Base-by-base conservation (phyloP, 2,888 invertebrate genomes). In the Cheilosia urbana region DNA sequence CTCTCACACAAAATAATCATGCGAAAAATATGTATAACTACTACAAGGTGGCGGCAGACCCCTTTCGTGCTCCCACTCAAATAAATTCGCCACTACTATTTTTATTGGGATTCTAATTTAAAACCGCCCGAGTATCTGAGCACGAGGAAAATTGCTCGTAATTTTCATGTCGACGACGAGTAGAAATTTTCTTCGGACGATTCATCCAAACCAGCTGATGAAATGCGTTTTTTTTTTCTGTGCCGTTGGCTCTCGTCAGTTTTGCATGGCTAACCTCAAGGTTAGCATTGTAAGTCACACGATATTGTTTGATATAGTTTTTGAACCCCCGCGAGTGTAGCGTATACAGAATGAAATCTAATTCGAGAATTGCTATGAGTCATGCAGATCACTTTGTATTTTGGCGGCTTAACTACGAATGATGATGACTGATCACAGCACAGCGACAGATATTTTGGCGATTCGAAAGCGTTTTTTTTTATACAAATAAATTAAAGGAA, bases 41-140 rank as follows among this genome's bases (percentile, higher is more conserved):
- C 34, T 60, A 34, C 37, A 30, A 57, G 49, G 24, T 45, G 42
- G 21, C 27, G 68, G 58, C 47, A 75, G 34, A 75, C 80, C 75
- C 55, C 81, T 63, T 68, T 58, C 58, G 49, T 11, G 40, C 76
- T 68, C 81, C 81, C 85, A 85, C 85, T 77, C 81, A 73, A 81
- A 65, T 47, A 71, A 60, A 71, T 17, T 68, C 47, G 57, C 27
- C 65, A 51, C 51, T 42, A 77, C 81, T 77, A 81, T 81, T 81
- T 81, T 84, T 75, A 81, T 85, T 72, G 65, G 58, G 47, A 85
- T 72, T 81, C 85, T 81, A 85, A 85, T 77, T 77, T 81, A 71
- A 9, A 75, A 65, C 17, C 53, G 63, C 78, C 24, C 13, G 45
- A 77, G 63, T 76, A 81, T 81, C 72, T 81, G 37, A 85, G 76